Conservation (phyloP, 1,140 invertebrate species). For the Ceratina calcarata region DNA sequence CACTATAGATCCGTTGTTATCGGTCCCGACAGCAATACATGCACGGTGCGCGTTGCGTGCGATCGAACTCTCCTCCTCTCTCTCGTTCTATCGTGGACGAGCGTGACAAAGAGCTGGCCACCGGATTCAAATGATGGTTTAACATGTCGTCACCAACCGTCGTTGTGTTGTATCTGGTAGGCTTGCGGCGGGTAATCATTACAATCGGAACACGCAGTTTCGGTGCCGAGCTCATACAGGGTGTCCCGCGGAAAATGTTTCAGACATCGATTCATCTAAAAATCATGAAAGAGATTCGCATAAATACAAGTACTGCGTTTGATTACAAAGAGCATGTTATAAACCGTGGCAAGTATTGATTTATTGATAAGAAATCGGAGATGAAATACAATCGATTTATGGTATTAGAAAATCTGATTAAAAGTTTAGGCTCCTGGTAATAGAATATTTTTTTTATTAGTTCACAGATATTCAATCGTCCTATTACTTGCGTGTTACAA, state of each 20-base stretch:
- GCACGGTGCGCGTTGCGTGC: conserved; percentile 50
- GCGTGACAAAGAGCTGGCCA: conserved; percentile 58
- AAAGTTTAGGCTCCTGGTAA: too few relatives aligned
- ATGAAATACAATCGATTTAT: too few relatives aligned
- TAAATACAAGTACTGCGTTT: too few relatives aligned
- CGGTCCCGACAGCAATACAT: conserved; percentile 42
- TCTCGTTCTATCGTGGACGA: conserved; percentile 6
- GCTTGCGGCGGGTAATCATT: conserved; percentile 52
- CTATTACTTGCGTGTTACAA: too few relatives aligned
- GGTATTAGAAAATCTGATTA: too few relatives aligned
- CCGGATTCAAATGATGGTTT: conserved; percentile 64
- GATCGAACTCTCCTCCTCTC: conserved; percentile 59
- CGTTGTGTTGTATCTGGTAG: conserved; percentile 50
- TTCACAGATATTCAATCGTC: too few relatives aligned
- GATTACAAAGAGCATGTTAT: too few relatives aligned
- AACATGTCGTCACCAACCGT: conserved; percentile 65
- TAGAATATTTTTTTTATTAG: too few relatives aligned
- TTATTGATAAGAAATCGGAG: too few relatives aligned
- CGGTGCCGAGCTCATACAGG: not conserved
- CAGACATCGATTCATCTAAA: too few relatives aligned
- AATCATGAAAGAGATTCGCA: too few relatives aligned
- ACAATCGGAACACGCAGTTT: conserved; percentile 43
- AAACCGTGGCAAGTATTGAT: too few relatives aligned
- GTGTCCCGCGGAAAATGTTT: not conserved
- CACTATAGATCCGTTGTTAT: conserved; percentile 6